Evolutionary conservation across 2,888 invertebrate genomes (phyloP).

Genomic region (Serrognathus titanus): DNA sequence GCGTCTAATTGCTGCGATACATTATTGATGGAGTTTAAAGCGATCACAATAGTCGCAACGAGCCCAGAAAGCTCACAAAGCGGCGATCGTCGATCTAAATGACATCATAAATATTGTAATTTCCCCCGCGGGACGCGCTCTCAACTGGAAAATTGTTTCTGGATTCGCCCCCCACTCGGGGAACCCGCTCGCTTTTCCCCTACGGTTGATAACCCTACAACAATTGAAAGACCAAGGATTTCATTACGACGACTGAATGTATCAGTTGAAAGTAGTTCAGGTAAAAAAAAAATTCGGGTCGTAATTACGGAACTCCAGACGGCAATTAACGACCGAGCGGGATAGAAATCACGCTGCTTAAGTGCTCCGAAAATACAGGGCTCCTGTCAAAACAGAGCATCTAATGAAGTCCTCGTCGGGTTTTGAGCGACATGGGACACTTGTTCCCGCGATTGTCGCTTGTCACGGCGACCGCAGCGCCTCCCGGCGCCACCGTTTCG

Average conservation of each 20-base stretch:
- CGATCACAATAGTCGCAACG: conserved; percentile 38
- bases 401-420: conserved; percentile 24
- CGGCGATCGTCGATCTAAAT: conserved; percentile 42
- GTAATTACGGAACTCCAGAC: conserved; percentile 3
- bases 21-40: conserved; percentile 42
- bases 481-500: conserved; percentile 34
- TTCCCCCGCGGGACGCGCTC: conserved; percentile 31
- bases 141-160: conserved; percentile 30
- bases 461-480: conserved; percentile 17
- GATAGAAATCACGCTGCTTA: conserved; percentile 33
- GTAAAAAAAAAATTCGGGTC: background rate
- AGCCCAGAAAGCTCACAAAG: conserved; percentile 36
- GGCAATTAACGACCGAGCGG: conserved; percentile 31
- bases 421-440: conserved; percentile 11
- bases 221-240: too few relatives aligned
- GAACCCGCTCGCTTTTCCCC: conserved; percentile 4
- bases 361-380: conserved; percentile 35
- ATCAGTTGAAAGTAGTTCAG: background rate
- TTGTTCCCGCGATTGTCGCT: conserved; percentile 18
- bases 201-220: too few relatives aligned
- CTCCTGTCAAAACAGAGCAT: conserved; percentile 33
- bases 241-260: too few relatives aligned
- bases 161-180: conserved; percentile 19
- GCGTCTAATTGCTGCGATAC: conserved; percentile 42
- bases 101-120: conserved; percentile 48